Evolutionary conservation across 2,113 vertebrate genomes (phyloP).

Genomic region (Trichomycterus rosablanca): DNA sequence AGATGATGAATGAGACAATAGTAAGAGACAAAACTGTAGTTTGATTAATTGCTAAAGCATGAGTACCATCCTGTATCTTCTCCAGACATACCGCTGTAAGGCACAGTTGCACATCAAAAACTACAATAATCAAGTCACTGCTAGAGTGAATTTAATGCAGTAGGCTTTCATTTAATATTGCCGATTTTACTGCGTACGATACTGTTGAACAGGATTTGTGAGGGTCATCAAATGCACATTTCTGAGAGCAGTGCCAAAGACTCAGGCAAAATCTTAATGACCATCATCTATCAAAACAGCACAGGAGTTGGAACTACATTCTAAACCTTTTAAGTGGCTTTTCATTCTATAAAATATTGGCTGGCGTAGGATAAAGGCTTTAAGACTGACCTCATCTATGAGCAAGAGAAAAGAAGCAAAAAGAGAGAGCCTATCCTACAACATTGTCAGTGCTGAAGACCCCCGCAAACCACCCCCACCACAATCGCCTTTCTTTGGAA

Average conservation of each 20-base stretch:
- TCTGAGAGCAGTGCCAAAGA: background rate
- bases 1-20: background rate
- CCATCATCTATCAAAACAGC: slow-evolving; percentile 8
- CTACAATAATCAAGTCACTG: slow-evolving; percentile 10
- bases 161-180: slow-evolving; percentile 23
- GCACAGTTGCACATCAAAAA: background rate
- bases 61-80: background rate
- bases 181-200: slow-evolving; percentile 20
- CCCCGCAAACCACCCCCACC: background rate
- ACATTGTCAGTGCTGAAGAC: background rate
- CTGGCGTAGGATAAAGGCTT: background rate
- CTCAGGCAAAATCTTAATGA: slow-evolving; percentile 21
- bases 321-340: slow-evolving; percentile 3
- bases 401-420: background rate
- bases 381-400: slow-evolving; percentile 3
- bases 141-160: slow-evolving; percentile 29
- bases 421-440: background rate
- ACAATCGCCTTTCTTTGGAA: background rate
- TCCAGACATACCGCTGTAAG: background rate
- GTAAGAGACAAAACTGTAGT: slow-evolving; percentile 6
- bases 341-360: background rate
- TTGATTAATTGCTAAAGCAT: slow-evolving; percentile 22
- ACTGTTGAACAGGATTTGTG: slow-evolving; percentile 26
- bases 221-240: slow-evolving; percentile 23
- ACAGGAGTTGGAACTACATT: background rate